These are phyloP conservation scores for Onthophagus sagittarius DNA, from an alignment of 2,888 invertebrate genomes.

Conservation along the genomic window DNA sequence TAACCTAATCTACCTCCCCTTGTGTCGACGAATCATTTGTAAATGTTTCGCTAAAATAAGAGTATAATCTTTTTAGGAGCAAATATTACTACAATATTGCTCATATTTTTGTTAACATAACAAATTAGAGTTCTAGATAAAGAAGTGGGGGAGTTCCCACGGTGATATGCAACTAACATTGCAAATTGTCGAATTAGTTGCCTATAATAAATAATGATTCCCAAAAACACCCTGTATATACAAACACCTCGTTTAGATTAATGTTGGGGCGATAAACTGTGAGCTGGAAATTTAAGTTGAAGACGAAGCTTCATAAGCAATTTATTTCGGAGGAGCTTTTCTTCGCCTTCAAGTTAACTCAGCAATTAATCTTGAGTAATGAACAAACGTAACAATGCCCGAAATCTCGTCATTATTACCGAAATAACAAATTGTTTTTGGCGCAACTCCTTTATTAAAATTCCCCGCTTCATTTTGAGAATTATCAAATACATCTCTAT, in stretches of 20 bases:
- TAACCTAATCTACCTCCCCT: background rate
- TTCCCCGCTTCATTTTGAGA: background rate
- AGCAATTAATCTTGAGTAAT: constrained; percentile 6
- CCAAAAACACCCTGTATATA: too few relatives aligned
- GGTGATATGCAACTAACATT: too few relatives aligned
- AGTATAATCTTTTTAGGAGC: too few relatives aligned
- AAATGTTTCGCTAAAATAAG: too few relatives aligned
- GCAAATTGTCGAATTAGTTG: too few relatives aligned
- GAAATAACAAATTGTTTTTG: background rate
- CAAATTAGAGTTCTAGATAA: too few relatives aligned
- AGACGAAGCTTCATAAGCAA: constrained; percentile 5
- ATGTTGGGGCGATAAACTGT: background rate
- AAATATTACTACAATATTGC: too few relatives aligned
- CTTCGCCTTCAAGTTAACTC: background rate
- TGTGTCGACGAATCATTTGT: too few relatives aligned
- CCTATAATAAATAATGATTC: too few relatives aligned
- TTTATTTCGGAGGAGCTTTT: background rate
- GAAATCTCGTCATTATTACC: constrained; percentile 1
- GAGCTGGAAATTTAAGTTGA: background rate
- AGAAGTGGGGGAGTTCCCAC: too few relatives aligned
- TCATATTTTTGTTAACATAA: too few relatives aligned
- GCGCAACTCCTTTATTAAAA: background rate
- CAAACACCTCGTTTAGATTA: too few relatives aligned
- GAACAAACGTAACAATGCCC: constrained; percentile 11
- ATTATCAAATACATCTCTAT: background rate